These are phyloP conservation scores for Jaculus jaculus DNA, from an alignment of 2,113 vertebrate genomes.

Conservation along the genomic window DNA sequence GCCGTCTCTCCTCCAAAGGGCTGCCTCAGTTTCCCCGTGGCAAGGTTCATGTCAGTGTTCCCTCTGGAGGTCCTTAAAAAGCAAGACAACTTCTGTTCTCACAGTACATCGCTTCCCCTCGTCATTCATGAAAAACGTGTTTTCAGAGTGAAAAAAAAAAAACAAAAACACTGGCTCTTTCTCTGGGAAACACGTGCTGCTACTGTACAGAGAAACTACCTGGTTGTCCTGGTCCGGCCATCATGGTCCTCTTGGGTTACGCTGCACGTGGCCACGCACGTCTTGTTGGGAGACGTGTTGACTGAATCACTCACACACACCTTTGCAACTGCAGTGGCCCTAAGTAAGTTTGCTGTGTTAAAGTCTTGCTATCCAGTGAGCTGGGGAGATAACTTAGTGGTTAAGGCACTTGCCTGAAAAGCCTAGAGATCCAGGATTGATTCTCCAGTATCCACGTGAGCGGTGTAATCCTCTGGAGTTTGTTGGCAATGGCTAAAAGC, in stretches of 20 bases:
- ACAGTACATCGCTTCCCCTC: constrained; percentile 85
- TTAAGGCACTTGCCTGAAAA: too few species aligned
- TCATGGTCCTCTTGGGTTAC: background rate
- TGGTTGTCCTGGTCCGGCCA: constrained; percentile 83
- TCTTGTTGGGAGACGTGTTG: constrained; percentile 72
- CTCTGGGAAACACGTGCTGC: constrained; percentile 90
- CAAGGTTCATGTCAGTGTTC: constrained; percentile 85
- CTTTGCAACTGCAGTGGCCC: constrained; percentile 62
- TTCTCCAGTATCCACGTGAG: too few species aligned
- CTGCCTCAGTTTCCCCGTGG: constrained; percentile 83
- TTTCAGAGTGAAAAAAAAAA: constrained; percentile 88
- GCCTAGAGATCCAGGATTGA: too few species aligned
- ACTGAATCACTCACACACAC: constrained; percentile 66
- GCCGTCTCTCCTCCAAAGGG: constrained; percentile 73
- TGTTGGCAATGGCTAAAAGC: too few species aligned
- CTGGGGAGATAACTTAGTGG: too few species aligned
- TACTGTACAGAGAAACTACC: constrained; percentile 91
- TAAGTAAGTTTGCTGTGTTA: constrained; percentile 18
- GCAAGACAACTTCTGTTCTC: constrained; percentile 87
- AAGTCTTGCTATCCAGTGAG: background rate
- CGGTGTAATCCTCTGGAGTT: too few species aligned
- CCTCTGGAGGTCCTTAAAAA: constrained; percentile 85
- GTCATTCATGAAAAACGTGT: constrained; percentile 91
- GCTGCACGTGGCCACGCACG: background rate
- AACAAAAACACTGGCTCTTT: constrained; percentile 90